A percentile compares a stretch with the other conserved stretches of the same genome.
Evolutionary conservation across 2,888 invertebrate genomes (phyloP).

Genomic region (Dryobota labecula): DNA sequence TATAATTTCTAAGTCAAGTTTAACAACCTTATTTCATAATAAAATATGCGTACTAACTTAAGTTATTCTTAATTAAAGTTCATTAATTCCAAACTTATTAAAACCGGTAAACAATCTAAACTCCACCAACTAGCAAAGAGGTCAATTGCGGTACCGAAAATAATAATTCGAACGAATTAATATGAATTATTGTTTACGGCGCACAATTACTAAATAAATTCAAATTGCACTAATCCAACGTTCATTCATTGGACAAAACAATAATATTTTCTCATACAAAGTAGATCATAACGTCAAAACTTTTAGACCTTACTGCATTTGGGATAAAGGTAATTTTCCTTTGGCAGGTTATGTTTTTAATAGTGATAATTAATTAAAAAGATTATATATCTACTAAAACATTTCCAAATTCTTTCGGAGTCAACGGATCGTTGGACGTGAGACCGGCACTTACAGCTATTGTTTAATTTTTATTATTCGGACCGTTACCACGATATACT

Average conservation of each 20-base stretch:
- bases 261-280: conserved; percentile 85
- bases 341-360: conserved; percentile 66
- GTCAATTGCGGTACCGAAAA: conserved; percentile 76
- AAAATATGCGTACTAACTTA: conserved; percentile 22
- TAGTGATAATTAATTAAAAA: conserved; percentile 88
- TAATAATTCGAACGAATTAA: conserved; percentile 80
- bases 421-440: conserved; percentile 82
- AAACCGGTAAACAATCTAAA: conserved; percentile 64
- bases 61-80: conserved; percentile 60
- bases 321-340: conserved; percentile 69
- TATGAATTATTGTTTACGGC: conserved; percentile 84
- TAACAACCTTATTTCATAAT: conserved; percentile 16
- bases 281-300: conserved; percentile 61
- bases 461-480: conserved; percentile 76
- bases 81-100: conserved; percentile 57
- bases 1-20: conserved; percentile 4
- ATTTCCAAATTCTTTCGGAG: conserved; percentile 86
- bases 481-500: conserved; percentile 71
- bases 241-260: conserved; percentile 86
- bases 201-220: conserved; percentile 85
- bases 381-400: conserved; percentile 83
- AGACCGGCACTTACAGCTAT: conserved; percentile 76
- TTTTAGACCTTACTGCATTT: conserved; percentile 67
- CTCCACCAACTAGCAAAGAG: conserved; percentile 61
- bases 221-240: conserved; percentile 86